These are phyloP conservation scores for Colletes gigas DNA, from an alignment of 1,140 invertebrate genomes.

Conservation along the genomic window DNA sequence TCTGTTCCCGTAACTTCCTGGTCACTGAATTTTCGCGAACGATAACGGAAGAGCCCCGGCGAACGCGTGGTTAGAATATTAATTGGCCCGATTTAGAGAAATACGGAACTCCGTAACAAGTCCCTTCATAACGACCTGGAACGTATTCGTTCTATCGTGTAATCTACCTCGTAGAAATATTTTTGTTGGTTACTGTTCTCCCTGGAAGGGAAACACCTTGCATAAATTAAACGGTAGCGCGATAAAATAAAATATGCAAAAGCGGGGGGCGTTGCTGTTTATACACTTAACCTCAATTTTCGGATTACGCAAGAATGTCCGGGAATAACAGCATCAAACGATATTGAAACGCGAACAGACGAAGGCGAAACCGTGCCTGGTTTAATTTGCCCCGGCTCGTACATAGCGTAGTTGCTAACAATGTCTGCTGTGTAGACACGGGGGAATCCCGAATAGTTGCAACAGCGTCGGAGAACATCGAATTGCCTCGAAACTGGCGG, in stretches of 20 bases:
- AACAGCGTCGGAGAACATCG: background rate
- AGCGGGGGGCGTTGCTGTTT: no score
- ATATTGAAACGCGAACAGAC: conserved; percentile 27
- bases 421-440: background rate
- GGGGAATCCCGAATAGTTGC: background rate
- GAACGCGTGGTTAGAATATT: conserved; percentile 69
- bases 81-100: conserved; percentile 67
- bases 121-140: conserved; percentile 27
- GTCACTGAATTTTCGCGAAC: conserved; percentile 63
- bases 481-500: conserved; percentile 10
- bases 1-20: conserved; percentile 64
- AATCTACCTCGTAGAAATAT: background rate
- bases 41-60: conserved; percentile 49
- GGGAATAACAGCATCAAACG: conserved; percentile 21
- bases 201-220: no score
- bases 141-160: background rate
- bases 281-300: background rate
- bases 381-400: conserved; percentile 29
- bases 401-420: background rate
- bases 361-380: conserved; percentile 6
- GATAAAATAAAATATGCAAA: no score
- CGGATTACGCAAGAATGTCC: conserved; percentile 18
- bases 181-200: no score
- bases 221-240: no score
- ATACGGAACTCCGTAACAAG: background rate